Evolutionary conservation across 2,797 vertebrate genomes (phyloP).

Genomic region (Hippopotamyrus pictus): DNA sequence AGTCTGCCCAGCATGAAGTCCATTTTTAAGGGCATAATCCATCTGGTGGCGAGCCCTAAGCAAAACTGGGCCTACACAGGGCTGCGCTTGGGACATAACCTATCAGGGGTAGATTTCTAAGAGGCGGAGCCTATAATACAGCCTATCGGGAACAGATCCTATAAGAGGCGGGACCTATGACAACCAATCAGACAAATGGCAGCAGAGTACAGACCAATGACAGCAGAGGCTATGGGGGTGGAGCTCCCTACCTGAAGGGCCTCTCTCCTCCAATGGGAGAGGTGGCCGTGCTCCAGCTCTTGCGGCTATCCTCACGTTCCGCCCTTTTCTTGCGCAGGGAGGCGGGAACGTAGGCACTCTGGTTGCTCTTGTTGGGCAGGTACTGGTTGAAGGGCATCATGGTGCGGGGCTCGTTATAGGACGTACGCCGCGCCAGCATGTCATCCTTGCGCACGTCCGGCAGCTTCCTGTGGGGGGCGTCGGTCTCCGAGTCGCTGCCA

Average conservation of each 20-base stretch:
- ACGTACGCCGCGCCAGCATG: slow-evolving; percentile 85
- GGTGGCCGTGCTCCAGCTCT: slow-evolving; percentile 73
- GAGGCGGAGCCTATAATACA: background rate
- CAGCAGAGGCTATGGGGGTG: background rate
- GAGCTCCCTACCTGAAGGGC: slow-evolving; percentile 66
- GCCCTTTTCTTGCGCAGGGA: slow-evolving; percentile 76
- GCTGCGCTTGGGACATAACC: background rate
- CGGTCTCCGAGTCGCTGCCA: slow-evolving; percentile 83
- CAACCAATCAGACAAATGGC: background rate
- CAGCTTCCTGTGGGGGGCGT: slow-evolving; percentile 75
- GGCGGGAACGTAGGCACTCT: slow-evolving; percentile 77
- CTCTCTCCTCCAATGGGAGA: slow-evolving; percentile 68
- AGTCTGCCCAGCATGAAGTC: background rate
- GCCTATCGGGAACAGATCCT: background rate
- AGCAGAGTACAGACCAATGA: background rate
- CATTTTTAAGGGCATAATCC: background rate
- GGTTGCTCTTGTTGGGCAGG: slow-evolving; percentile 89
- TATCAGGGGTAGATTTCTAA: background rate
- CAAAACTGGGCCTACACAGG: background rate
- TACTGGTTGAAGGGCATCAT: slow-evolving; percentile 94
- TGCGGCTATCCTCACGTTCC: slow-evolving; percentile 77
- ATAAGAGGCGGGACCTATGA: background rate
- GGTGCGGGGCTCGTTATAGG: slow-evolving; percentile 77
- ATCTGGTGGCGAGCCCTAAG: background rate
- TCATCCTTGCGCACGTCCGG: slow-evolving; percentile 94